Evolutionary conservation across 1,140 invertebrate genomes (phyloP).

Genomic region (Cyclargus thomasi): DNA sequence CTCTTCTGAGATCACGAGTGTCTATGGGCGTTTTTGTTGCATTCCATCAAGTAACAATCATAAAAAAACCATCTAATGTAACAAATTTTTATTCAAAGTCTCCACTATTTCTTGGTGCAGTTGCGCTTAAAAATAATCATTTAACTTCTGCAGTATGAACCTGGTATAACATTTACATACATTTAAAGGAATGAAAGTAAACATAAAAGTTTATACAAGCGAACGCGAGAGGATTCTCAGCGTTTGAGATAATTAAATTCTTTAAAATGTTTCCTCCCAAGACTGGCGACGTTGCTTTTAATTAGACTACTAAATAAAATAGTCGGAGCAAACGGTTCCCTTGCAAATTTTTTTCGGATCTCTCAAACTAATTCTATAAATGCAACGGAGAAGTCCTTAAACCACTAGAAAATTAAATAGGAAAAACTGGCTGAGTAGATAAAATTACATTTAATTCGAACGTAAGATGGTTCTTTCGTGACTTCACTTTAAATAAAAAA

Average conservation of each 20-base stretch:
- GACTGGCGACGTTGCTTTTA: constrained; percentile 26
- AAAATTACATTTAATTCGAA: background rate
- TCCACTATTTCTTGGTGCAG: too few relatives aligned
- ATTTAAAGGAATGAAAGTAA: constrained; percentile 10
- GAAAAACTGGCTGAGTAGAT: background rate
- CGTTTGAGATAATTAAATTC: constrained; percentile 37
- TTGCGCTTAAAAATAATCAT: too few relatives aligned
- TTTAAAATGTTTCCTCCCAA: constrained; percentile 29
- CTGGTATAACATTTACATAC: background rate
- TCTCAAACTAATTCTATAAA: background rate
- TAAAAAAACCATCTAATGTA: too few relatives aligned
- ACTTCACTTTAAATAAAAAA: too few relatives aligned
- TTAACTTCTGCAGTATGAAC: background rate
- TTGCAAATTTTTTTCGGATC: background rate
- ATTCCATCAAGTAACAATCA: too few relatives aligned
- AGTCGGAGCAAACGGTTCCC: constrained; percentile 1
- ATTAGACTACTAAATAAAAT: constrained; percentile 27
- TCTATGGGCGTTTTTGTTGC: too few relatives aligned
- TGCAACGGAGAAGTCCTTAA: background rate
- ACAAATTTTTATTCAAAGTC: too few relatives aligned
- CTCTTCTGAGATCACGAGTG: too few relatives aligned
- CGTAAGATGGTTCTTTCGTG: background rate
- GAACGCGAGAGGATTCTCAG: constrained; percentile 15
- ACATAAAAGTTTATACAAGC: constrained; percentile 11
- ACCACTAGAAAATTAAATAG: background rate